Base-by-base conservation (phyloP, 2,888 invertebrate species). In the Cremastinae sp. region DNA sequence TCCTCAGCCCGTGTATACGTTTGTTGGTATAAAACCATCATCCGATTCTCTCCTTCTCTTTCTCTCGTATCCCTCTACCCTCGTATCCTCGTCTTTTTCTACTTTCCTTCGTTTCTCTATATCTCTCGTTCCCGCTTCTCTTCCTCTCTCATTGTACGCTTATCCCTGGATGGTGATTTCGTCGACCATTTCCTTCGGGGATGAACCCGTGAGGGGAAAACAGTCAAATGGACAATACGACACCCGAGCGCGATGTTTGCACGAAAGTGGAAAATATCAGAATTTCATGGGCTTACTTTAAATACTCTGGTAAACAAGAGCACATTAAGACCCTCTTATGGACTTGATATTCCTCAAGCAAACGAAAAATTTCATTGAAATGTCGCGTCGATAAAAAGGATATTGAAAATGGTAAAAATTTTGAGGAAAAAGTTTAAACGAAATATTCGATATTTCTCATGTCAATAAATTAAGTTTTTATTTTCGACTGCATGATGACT, bases 141-240 rank as follows among this genome's bases (percentile, higher is more conserved):
- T 43, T 12, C 51, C 41, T 16, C 16, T 53, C 18, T 35, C 22
- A 10, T 16, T 22, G 41, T 53, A 10, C 22, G 59, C 39, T 47
- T n/a, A 35, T 76, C 76, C 76, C 76, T 37, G 56, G 69, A 73
- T 76, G 80, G 80, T 80, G 80, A 80, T 82, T 80, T 78, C 78
- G 75, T 66, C 68, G 79, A 78, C 80, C 81, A 79, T 82, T 79
- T 81, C 75, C 81, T 70, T 65, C 49, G 77, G 71, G 75, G 68
- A 5, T 28, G 58, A 45, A 64, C 68, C 53, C 51, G 37, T 47
- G 58, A 47, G 5, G 28, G 28, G 2, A 28, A 28, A 28, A 28
- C 2, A 28, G n/a, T 14, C 10, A 58, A 14, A 47, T 58, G 68
- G 49, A 58, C 68, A 68, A 58, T 56, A 45, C 49, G 43, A 47